Evolutionary conservation across 2,113 vertebrate species (phyloP).

Genomic region (Menura novaehollandiae): DNA sequence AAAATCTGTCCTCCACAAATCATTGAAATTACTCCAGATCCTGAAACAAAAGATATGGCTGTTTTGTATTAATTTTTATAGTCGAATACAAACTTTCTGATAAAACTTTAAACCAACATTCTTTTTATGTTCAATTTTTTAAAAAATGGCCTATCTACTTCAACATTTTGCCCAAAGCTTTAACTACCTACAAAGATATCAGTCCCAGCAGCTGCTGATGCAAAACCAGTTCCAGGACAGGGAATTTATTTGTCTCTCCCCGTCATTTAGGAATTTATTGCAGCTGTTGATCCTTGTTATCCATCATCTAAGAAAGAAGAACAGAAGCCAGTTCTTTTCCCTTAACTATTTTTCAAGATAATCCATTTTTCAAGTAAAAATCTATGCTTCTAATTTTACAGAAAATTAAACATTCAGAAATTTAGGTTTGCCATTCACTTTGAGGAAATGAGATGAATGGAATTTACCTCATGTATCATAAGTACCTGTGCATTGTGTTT

Average conservation of each 20-base stretch:
- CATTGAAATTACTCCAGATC: slow-evolving; percentile 85
- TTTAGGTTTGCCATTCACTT: background rate
- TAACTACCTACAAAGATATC: background rate
- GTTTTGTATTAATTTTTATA: background rate
- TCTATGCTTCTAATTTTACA: background rate
- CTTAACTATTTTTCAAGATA: background rate
- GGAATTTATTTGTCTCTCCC: background rate
- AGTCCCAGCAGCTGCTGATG: background rate
- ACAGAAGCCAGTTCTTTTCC: background rate
- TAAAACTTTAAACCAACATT: background rate
- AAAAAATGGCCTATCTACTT: background rate
- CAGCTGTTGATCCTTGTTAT: background rate
- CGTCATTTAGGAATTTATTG: background rate
- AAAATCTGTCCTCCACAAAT: slow-evolving; percentile 84
- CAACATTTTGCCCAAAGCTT: background rate
- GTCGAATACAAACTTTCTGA: background rate
- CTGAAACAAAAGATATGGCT: slow-evolving; percentile 65
- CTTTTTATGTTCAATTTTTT: background rate
- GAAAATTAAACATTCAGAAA: background rate
- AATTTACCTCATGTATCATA: background rate
- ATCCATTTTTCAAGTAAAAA: background rate
- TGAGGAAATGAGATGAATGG: background rate
- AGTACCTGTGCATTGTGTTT: background rate
- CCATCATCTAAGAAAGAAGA: background rate
- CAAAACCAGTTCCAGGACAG: background rate